These are phyloP conservation scores for Scomber colias DNA, from an alignment of 2,113 vertebrate species.

Conservation along the genomic window DNA sequence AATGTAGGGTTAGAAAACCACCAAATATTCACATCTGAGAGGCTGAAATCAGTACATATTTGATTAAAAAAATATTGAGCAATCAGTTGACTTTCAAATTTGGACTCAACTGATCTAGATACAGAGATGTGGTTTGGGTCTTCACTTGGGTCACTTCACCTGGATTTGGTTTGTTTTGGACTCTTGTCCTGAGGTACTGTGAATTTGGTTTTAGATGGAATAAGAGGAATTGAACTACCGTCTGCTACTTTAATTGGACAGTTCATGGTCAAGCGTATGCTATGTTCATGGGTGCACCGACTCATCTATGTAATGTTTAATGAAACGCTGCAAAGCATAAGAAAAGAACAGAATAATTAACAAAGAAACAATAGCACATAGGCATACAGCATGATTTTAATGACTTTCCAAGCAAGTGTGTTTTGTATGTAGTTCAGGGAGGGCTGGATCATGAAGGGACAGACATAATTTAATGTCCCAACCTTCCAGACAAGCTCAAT, in stretches of 20 bases:
- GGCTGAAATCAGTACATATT: background rate
- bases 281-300: slow-evolving; percentile 16
- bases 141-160: background rate
- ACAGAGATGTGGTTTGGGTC: background rate
- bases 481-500: slow-evolving; percentile 19
- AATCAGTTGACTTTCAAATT: no score
- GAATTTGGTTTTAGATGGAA: slow-evolving; percentile 10
- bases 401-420: background rate
- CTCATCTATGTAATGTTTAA: slow-evolving; percentile 18
- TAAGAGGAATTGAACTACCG: background rate
- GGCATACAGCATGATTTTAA: slow-evolving; percentile 2
- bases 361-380: slow-evolving; percentile 6
- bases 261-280: slow-evolving; percentile 12
- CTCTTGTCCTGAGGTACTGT: background rate
- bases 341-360: slow-evolving; percentile 36
- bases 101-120: background rate
- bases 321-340: slow-evolving; percentile 28
- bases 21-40: background rate
- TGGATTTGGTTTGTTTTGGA: slow-evolving; percentile 20
- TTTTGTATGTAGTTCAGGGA: background rate
- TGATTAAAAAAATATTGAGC: no score
- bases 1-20: background rate
- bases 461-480: slow-evolving; percentile 20
- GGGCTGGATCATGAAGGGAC: background rate
- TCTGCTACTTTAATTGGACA: slow-evolving; percentile 16